Evolutionary conservation across 2,113 vertebrate species (phyloP).

Genomic region (Cynopterus brachyotis): DNA sequence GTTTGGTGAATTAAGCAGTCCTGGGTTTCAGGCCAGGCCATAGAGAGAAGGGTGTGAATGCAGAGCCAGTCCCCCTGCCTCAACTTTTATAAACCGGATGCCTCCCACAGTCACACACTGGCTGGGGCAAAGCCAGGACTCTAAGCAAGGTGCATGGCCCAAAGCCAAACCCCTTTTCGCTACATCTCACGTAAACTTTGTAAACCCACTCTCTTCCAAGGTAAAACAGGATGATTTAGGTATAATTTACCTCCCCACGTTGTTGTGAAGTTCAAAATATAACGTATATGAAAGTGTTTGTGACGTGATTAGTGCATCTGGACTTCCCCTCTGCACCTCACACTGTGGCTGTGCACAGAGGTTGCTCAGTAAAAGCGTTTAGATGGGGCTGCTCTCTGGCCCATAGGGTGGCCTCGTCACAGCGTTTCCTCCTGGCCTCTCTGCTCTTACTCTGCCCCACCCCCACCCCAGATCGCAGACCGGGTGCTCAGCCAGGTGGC

Average conservation of each 20-base stretch:
- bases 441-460: neutral
- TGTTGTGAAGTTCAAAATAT: neutral
- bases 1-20: neutral
- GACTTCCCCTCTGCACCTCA: neutral
- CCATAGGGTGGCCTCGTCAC: neutral
- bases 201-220: neutral
- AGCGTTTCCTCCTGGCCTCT: neutral
- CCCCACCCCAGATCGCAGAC: neutral
- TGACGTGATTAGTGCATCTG: neutral
- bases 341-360: neutral
- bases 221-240: neutral
- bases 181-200: neutral
- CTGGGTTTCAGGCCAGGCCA: neutral
- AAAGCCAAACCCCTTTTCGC: neutral
- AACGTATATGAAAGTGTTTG: neutral
- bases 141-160: neutral
- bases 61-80: neutral
- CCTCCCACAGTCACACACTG: too few relatives aligned
- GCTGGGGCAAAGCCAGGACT: neutral
- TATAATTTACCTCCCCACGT: neutral
- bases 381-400: too few relatives aligned
- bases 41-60: too few relatives aligned
- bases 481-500: conserved; percentile 44
- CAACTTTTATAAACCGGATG: neutral
- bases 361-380: neutral